phyloP scores from a whole-genome alignment of 2,113 vertebrate genomes.

The Aptenodytes patagonicus region DNA sequence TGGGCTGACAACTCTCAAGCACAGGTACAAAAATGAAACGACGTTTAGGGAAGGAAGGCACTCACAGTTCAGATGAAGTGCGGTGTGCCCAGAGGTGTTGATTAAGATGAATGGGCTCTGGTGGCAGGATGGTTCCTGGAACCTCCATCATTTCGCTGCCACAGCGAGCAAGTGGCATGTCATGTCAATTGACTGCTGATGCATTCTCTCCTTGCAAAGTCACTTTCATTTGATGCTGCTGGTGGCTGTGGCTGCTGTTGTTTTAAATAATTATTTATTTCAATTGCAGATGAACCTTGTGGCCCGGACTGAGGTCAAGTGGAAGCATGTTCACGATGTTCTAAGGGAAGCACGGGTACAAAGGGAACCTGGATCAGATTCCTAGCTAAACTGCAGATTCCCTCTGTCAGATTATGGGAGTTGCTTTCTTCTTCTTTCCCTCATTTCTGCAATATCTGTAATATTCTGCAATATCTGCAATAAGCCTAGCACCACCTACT shows the following conservation, averaged over 20 bases:
- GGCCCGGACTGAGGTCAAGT: neutral
- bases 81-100: neutral
- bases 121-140: neutral
- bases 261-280: conserved; percentile 3
- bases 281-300: neutral
- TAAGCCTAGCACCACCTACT: neutral
- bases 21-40: neutral
- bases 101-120: neutral
- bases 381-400: neutral
- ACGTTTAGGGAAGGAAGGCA: neutral
- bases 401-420: neutral
- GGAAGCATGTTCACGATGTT: neutral
- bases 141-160: neutral
- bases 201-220: neutral
- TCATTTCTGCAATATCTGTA: neutral
- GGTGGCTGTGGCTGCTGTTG: neutral
- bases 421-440: neutral
- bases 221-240: neutral
- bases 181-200: neutral
- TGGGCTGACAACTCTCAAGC: neutral
- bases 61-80: neutral
- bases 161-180: fast-evolving
- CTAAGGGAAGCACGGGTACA: neutral
- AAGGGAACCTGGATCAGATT: neutral
- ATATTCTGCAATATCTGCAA: neutral